A percentile compares a stretch with the other conserved stretches of the same genome.
These are phyloP conservation scores for Acipenser ruthenus DNA, from an alignment of 2,797 vertebrate species.

Conservation along the genomic window DNA sequence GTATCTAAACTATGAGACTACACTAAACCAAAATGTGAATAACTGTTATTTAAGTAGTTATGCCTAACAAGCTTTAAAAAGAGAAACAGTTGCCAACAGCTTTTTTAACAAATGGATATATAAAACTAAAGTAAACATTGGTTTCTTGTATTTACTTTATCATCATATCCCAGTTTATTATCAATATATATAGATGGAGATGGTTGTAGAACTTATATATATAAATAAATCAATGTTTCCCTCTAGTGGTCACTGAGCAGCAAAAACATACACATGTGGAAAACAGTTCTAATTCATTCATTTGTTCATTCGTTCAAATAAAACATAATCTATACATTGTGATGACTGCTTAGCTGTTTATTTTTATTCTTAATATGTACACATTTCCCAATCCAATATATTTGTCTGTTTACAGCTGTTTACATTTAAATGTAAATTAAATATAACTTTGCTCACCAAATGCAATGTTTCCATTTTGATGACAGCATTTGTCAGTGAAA, in stretches of 20 bases:
- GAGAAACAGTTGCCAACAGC: too few relatives aligned
- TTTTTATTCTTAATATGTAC: slow-evolving; percentile 5
- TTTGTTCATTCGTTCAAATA: not conserved
- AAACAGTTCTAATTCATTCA: not conserved
- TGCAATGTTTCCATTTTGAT: too few relatives aligned
- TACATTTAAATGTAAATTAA: too few relatives aligned
- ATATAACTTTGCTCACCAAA: too few relatives aligned
- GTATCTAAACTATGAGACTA: too few relatives aligned
- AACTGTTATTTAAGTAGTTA: too few relatives aligned
- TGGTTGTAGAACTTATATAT: not conserved
- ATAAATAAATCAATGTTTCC: slow-evolving; percentile 36
- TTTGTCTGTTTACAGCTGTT: not conserved
- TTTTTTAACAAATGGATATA: too few relatives aligned
- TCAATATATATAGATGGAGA: too few relatives aligned
- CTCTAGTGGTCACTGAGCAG: slow-evolving; percentile 36
- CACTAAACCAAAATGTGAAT: too few relatives aligned
- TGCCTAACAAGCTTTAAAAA: too few relatives aligned
- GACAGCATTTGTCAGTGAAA: too few relatives aligned
- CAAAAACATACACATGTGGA: not conserved
- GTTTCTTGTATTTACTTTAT: not conserved
- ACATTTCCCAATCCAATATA: not conserved
- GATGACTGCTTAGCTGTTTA: not conserved
- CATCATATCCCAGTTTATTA: not conserved
- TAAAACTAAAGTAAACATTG: not conserved
- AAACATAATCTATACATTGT: slow-evolving; percentile 9